Percentiles rank a stretch among this genome's conserved stretches.
Conservation (phyloP, 1,140 invertebrate genomes). For the Listronotus oregonensis region DNA sequence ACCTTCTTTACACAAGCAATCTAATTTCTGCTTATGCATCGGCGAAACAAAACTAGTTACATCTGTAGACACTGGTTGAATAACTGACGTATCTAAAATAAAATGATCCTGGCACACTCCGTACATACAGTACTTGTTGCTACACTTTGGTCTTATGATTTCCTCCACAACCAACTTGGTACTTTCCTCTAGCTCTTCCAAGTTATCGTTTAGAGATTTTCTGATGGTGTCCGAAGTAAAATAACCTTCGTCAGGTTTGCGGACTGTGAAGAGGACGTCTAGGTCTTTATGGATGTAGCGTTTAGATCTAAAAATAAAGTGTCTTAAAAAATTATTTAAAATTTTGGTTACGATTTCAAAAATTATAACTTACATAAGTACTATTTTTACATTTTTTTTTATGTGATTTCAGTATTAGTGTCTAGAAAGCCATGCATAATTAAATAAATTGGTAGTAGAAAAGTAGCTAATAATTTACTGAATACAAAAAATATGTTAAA, state of each 20-base stretch:
- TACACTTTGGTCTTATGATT: conserved; percentile 78
- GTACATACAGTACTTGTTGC: conserved; percentile 74
- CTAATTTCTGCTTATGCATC: conserved; percentile 73
- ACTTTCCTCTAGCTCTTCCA: conserved; percentile 76
- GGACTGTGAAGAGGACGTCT: conserved; percentile 87
- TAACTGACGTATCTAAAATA: conserved; percentile 67
- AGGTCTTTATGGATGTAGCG: conserved; percentile 63
- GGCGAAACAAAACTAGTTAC: conserved; percentile 85
- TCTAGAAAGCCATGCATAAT: too few relatives aligned
- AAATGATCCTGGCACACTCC: conserved; percentile 84
- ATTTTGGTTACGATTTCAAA: too few relatives aligned
- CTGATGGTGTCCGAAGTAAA: conserved; percentile 65
- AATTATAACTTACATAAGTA: too few relatives aligned
- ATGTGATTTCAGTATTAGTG: too few relatives aligned
- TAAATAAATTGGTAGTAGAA: too few relatives aligned
- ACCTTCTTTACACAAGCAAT: conserved; percentile 81
- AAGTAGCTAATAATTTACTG: too few relatives aligned
- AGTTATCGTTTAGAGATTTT: conserved; percentile 69
- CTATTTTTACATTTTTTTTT: too few relatives aligned
- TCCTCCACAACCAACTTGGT: conserved; percentile 80
- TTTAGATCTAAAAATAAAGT: conserved; percentile 13
- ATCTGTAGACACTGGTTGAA: conserved; percentile 75
- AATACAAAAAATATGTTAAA: too few relatives aligned
- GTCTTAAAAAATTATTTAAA: too few relatives aligned
- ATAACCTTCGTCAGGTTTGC: conserved; percentile 61